Conservation (phyloP, 1,140 invertebrate species). For the Bombyx mori region ASM3026992v2 NC_085125.1:10268501-10269000, state of each 20-base stretch:
- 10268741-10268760: too few species aligned
- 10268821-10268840: slow-evolving; percentile 45
- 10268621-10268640: too few species aligned
- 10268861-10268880: slow-evolving; percentile 56
- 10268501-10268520: too few species aligned
- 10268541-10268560: too few species aligned
- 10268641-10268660: not conserved
- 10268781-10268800: not conserved
- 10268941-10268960: slow-evolving; percentile 11
- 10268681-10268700: not conserved
- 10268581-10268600: too few species aligned
- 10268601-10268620: too few species aligned
- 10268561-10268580: too few species aligned
- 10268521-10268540: too few species aligned
- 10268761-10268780: not conserved
- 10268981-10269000: not conserved
- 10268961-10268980: slow-evolving; percentile 10
- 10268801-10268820: slow-evolving; percentile 29
- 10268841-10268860: slow-evolving; percentile 43
- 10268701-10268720: not conserved
- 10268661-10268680: not conserved
- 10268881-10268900: slow-evolving; percentile 74
- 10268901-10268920: slow-evolving; percentile 73
- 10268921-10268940: slow-evolving; percentile 28
- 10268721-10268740: not conserved